These are phyloP conservation scores for Melipona quadrifasciata DNA, from an alignment of 1,140 invertebrate species.

Conservation along the genomic window DNA sequence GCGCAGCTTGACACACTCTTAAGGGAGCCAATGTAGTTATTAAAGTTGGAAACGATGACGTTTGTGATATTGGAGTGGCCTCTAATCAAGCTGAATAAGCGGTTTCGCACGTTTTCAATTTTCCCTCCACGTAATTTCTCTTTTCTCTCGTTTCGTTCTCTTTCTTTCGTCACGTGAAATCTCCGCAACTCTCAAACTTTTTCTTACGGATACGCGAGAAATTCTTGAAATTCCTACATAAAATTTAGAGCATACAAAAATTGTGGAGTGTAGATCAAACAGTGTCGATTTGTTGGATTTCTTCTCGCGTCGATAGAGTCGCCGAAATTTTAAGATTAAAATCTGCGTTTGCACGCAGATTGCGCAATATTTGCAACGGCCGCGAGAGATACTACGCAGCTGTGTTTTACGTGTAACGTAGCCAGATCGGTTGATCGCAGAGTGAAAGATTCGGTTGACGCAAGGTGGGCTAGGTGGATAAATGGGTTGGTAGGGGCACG, in stretches of 20 bases:
- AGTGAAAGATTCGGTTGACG: not conserved
- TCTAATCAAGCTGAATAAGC: constrained; percentile 44
- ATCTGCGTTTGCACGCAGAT: not conserved
- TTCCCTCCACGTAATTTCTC: not conserved
- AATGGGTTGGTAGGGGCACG: constrained; percentile 68
- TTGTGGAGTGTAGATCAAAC: too few relatives aligned
- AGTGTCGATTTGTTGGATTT: not conserved
- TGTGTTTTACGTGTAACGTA: not conserved
- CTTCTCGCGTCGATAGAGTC: not conserved
- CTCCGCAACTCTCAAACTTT: not conserved
- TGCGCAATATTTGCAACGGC: not conserved
- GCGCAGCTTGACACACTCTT: constrained; percentile 45
- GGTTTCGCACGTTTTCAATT: not conserved
- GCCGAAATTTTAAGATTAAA: not conserved
- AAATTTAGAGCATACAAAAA: not conserved
- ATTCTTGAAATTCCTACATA: not conserved
- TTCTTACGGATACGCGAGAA: not conserved
- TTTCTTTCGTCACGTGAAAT: not conserved
- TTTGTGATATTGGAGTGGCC: constrained; percentile 29
- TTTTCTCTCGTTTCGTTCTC: too few relatives aligned
- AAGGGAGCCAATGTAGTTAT: constrained; percentile 17
- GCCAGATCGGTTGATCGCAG: not conserved
- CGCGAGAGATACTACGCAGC: too few relatives aligned
- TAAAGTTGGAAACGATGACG: constrained; percentile 25
- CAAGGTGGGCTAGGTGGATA: constrained; percentile 82